Evolutionary conservation across 2,888 invertebrate species (phyloP), one percentile per base, ranked within the genome.

Genomic region (Rhynchonema sp.): DNA sequence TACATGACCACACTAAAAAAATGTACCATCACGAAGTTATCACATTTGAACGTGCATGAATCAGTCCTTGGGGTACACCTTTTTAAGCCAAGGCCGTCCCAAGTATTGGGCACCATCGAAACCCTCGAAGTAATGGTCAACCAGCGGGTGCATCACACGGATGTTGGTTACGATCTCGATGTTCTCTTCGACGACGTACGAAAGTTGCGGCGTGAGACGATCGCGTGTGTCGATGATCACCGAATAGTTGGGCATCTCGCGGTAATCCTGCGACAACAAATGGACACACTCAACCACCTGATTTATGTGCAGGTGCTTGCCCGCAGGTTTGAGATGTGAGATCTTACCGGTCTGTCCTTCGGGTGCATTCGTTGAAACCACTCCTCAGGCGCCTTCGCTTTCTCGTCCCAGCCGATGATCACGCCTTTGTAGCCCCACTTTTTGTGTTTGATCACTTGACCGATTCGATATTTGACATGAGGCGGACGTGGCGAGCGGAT

Each of bases 351-450:
- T 66, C 72, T 72, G 57, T 73, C 69, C 57, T 63, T 59, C 9
- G 70, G 70, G 63, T 76, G 74, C 65, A 73, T 75, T 58, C 70
- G 64, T 57, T 70, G 64, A 2, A 78, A 56, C 76, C 77, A 79
- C n/a, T 66, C 62, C 46, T 74, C 72, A 30, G 78, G 78, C n/a
- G 78, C 78, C 71, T 74, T 72, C 3, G 77, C 76, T 46, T 65
- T 65, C 59, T 70, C 67, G 68, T 80, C 79, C 80, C 79, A 80
- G 46, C 79, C 79, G 49, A 79, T 70, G 57, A 80, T 76, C 20
- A 80, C 78, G 1, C 77, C 80, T 62, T 73, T 64, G 62, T 76
- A 78, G 23, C 75, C 74, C 68, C 71, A 73, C 9, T 64, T 62
- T 62, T 73, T 75, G 63, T 77, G 78, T 61, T 66, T 65, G 25